Evolutionary conservation across 2,888 invertebrate genomes (phyloP), one percentile per base, ranked within the genome.

Genomic region (Plebejus argus): DNA sequence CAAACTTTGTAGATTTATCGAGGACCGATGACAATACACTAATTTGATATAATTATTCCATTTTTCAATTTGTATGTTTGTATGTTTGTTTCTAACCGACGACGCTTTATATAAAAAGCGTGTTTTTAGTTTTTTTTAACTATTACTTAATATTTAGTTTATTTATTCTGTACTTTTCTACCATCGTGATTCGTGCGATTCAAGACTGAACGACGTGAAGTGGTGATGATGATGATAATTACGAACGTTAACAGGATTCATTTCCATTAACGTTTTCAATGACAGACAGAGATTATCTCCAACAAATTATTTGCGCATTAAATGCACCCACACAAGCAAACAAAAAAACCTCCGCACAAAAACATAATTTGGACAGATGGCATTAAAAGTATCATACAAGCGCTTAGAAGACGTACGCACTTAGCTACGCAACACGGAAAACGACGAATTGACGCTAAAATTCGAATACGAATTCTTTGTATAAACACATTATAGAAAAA

Each of bases 221-320:
- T 20, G 20, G 10, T 66, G 33, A 66, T 28, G 66, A 66, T 66
- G 33, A 66, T 66, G 66, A 66, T 66, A 66, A 66, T 66, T 66
- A 66, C 23, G 7, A 66, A 66, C 66, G 66, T 33, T 66, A 66
- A 66, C 66, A 66, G 28, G 66, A 33, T 66, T 33, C 66, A 66
- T 66, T 66, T 66, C 66, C 66, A 66, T 66, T 66, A 66, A 15
- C 5, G 66, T 39, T 45, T 72, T 45, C 72, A 72, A 72, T 72
- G 72, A 72, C 35, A 72, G 39, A 20, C 72, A 72, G 20, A 72
- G 72, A 39, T 72, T 72, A 76, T 76, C 76, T 76, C 15, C 53
- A 58, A 35, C 76, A 58, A 76, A 76, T 76, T 76, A 61, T 76
- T 76, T 76, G 76, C 76, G 20, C 76, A 76, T 76, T 76, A 76